Conservation (phyloP, 2,797 vertebrate species). For the Sarcophilus harrisii region DNA sequence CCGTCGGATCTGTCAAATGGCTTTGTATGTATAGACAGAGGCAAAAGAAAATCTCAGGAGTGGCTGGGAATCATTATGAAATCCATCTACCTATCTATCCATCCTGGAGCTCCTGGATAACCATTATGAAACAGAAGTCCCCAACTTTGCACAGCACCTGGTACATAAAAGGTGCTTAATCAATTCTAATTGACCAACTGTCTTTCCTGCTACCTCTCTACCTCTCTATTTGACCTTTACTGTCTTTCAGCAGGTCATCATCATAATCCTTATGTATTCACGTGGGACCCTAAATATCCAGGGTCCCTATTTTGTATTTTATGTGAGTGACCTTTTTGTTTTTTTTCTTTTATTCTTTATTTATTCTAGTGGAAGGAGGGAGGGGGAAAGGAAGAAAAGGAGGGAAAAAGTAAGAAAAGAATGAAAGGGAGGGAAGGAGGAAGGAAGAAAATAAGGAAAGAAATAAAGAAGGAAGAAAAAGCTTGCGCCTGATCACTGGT, state of each 20-base stretch:
- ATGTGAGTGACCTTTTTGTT: not conserved
- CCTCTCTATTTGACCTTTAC: not conserved
- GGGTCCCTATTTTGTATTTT: not conserved
- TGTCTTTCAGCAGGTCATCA: slow-evolving; percentile 12
- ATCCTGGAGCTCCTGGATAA: not conserved
- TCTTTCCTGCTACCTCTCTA: not conserved
- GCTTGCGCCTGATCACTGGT: not conserved
- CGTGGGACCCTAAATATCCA: not conserved
- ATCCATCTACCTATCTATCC: too few relatives aligned
- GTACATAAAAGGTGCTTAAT: not conserved
- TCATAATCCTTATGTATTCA: not conserved
- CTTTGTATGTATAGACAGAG: not conserved
- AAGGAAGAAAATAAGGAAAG: too few relatives aligned
- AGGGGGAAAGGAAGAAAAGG: not conserved
- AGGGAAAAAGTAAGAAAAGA: not conserved
- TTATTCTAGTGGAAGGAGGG: not conserved
- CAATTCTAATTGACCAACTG: not conserved
- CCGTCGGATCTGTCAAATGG: not conserved
- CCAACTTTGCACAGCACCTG: not conserved
- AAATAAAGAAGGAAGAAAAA: not conserved
- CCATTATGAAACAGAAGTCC: not conserved
- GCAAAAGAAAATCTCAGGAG: not conserved
- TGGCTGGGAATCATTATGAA: not conserved
- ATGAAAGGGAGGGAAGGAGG: too few relatives aligned
- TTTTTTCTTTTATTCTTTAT: not conserved